Evolutionary conservation across 2,888 invertebrate species (phyloP), one percentile per base, ranked within the genome.

Genomic region (Orthosia gracilis): DNA sequence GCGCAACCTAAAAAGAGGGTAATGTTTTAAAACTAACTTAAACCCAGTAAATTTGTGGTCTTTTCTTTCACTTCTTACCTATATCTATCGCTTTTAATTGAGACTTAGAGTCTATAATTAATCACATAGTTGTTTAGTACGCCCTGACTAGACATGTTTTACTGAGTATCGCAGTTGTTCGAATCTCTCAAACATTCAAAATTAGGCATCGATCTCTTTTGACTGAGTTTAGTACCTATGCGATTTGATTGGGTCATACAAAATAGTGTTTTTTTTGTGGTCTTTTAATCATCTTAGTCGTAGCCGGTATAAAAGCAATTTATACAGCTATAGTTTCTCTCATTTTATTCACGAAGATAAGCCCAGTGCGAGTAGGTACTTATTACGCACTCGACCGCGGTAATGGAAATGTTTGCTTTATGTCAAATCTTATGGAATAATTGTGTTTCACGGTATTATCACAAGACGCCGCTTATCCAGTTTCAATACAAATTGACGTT

Each of bases 111-210:
- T 45, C 45, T 21, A 9, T 13, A 45, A 5, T n/a, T n/a, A 26
- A 26, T 26, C 13, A 18, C 5, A 13, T 18, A 68, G 15, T 49
- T 15, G 4, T 66, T 26, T 54, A 54, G 40, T 7, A 23, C 4
- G 13, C 18, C 23, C 2, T 54, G 31, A 70, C 15, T 15, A 3
- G 17, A 68, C 11, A 55, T 23, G n/a, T n/a, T n/a, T n/a, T n/a
- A n/a, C n/a, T n/a, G n/a, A 2, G 17, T 49, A 18, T 70, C 18
- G 49, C 71, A 57, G 47, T 7, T 26, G 1, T 1, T 70, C 49
- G 70, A 71, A 73, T 73, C 73, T 73, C 58, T 26, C 40, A 13
- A 21, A 45, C 21, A 18, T 54, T 40, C 52, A 21, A 47, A 47
- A 54, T 59, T 54, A 61, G 17, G 12, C 52, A 47, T n/a, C 18